A percentile compares a stretch with the other conserved stretches of the same genome.
Evolutionary conservation across 2,797 vertebrate genomes (phyloP).

Genomic region (Tadarida brasiliensis): DNA sequence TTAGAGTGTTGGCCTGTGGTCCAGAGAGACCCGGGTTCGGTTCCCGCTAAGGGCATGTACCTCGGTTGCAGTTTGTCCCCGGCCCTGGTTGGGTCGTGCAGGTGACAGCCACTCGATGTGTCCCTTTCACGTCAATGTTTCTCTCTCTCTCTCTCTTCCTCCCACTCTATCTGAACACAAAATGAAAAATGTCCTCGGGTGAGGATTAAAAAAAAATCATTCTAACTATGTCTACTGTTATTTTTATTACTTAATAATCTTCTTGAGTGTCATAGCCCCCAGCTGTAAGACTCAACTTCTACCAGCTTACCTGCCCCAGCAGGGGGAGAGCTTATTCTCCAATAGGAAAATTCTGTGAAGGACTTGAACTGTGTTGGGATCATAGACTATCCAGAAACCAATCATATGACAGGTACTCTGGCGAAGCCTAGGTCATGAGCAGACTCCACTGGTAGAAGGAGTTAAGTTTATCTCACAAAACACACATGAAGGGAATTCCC

Average conservation of each 20-base stretch:
- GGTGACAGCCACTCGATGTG: no score
- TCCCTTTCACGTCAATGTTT: no score
- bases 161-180: no score
- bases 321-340: neutral
- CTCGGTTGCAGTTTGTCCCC: no score
- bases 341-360: neutral
- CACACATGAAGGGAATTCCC: neutral
- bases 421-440: neutral
- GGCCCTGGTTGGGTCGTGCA: no score
- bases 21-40: no score
- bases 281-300: neutral
- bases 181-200: no score
- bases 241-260: neutral
- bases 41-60: no score
- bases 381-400: neutral
- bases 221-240: slow-evolving; percentile 10
- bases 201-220: slow-evolving; percentile 6
- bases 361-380: neutral
- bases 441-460: neutral
- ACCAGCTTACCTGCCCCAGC: neutral
- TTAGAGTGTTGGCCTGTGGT: no score
- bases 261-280: neutral
- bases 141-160: no score
- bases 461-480: neutral
- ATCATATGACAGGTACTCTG: neutral